phyloP scores from a whole-genome alignment of 2,113 vertebrate genomes.

The Limnothrissa miodon region DNA sequence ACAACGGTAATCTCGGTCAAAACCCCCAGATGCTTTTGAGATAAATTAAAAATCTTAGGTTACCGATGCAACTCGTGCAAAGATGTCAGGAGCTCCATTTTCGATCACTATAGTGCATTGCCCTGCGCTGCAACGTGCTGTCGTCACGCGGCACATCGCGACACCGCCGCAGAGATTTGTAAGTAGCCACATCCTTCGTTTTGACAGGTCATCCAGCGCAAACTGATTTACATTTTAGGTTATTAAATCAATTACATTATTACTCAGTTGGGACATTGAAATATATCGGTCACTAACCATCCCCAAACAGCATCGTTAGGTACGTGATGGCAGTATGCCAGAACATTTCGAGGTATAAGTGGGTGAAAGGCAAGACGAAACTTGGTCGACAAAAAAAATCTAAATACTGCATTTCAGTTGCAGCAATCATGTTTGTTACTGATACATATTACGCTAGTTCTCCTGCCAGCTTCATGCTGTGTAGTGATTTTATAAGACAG shows the following conservation, averaged over 20 bases:
- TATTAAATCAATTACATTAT: not conserved
- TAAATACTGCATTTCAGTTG: too few species aligned
- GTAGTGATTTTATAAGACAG: too few species aligned
- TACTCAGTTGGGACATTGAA: not conserved
- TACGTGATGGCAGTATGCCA: too few species aligned
- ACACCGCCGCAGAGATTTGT: not conserved
- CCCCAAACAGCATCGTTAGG: too few species aligned
- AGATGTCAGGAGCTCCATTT: slow-evolving; percentile 7
- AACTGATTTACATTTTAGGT: not conserved
- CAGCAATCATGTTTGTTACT: too few species aligned
- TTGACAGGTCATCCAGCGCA: not conserved
- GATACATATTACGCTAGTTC: too few species aligned
- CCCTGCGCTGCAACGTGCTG: not conserved
- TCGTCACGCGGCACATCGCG: not conserved
- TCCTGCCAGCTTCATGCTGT: too few species aligned
- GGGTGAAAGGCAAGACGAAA: too few species aligned
- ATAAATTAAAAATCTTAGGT: not conserved
- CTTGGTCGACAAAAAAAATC: too few species aligned
- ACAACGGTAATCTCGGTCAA: not conserved
- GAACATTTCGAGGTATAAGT: too few species aligned
- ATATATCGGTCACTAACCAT: not conserved
- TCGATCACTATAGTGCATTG: not conserved
- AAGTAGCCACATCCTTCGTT: not conserved
- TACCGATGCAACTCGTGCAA: slow-evolving; percentile 13
- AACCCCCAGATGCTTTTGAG: not conserved